Base-by-base conservation (phyloP, 2,888 invertebrate genomes). In the Drosophila flavopinicola region DNA sequence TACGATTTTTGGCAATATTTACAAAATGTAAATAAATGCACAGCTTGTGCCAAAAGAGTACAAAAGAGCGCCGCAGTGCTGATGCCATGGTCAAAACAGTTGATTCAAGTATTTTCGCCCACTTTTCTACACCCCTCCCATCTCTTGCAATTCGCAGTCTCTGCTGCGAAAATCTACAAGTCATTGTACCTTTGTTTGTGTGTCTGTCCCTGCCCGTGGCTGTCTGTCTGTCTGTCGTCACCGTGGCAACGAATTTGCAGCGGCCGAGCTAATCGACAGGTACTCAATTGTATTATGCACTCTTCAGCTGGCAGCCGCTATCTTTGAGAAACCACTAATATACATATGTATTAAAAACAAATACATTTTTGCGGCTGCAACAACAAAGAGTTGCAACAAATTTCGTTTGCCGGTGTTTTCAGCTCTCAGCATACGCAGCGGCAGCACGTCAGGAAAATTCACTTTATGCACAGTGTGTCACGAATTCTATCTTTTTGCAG, bases 81-180 rank as follows among this genome's bases (percentile, higher is more conserved):
- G 4, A 3, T 20, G 20, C 4, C 20, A 20, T 49, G 57, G 51
- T 15, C 58, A 48, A 51, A 35, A 24, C 65, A 41, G 13, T 53
- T 48, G 60, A 63, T 11, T 38, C 30, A 10, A 27, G 35, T 17
- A 44, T 44, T 6, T 4, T 7, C 35, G 2, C 6, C 17, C 6
- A 9, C 6, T 1, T 11, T 29, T 17, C n/a, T n/a, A 20, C 20
- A 20, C 20, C 20, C 10, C 25, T 13, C 15, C 33, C 2, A 11
- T 7, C 27, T 24, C 44, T 9, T 10, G 17, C 33, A 29, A 30
- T 35, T 42, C 32, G 29, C 56, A 45, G 44, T 23, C 63, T 35
- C 35, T 66, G 10, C 11, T 52, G 57, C 57, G 72, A 83, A 83
- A 83, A 78, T 87, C 76, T 87, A 83, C 83, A 83, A 83, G 83